Percentiles rank a stretch among this genome's conserved stretches.
Conservation (phyloP, 2,888 invertebrate species). For the Callyntrura guangdongensis region DNA sequence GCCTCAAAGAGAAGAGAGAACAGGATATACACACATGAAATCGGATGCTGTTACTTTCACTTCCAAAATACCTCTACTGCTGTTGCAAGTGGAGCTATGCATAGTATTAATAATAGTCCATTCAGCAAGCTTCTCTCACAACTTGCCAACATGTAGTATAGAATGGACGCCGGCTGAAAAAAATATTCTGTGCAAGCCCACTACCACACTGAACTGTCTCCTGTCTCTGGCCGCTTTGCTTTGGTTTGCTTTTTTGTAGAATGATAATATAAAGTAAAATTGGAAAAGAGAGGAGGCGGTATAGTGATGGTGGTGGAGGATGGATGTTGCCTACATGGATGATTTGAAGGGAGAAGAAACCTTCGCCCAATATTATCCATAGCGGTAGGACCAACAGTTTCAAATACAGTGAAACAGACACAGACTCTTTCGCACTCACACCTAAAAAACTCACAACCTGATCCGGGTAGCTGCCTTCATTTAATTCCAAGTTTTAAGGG, state of each 20-base stretch:
- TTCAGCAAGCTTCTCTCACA: conserved; percentile 37
- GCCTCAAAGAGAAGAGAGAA: neutral
- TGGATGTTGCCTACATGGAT: conserved; percentile 23
- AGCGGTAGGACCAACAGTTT: too few relatives aligned
- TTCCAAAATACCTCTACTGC: neutral
- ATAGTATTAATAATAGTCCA: conserved; percentile 40
- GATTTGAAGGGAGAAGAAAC: conserved; percentile 20
- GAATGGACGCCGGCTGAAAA: neutral
- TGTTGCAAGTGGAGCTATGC: neutral
- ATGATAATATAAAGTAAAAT: conserved; percentile 21
- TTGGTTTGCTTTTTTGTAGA: conserved; percentile 1
- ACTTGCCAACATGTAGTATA: conserved; percentile 1
- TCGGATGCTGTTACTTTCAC: conserved; percentile 55
- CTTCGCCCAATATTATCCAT: conserved; percentile 44
- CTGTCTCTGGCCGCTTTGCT: neutral
- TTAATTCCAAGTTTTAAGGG: conserved; percentile 79
- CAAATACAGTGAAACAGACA: conserved; percentile 8
- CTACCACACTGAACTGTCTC: too few relatives aligned
- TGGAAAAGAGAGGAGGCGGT: neutral
- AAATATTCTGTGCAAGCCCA: neutral
- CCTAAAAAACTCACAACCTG: conserved; percentile 62
- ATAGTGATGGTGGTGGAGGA: neutral
- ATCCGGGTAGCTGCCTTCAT: conserved; percentile 70
- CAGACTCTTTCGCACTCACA: conserved; percentile 44
- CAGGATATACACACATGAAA: conserved; percentile 66